Percentiles rank a stretch among this genome's conserved stretches.
phyloP scores from a whole-genome alignment of 2,113 vertebrate genomes.

The Rhegmatorhina hoffmannsi region DNA sequence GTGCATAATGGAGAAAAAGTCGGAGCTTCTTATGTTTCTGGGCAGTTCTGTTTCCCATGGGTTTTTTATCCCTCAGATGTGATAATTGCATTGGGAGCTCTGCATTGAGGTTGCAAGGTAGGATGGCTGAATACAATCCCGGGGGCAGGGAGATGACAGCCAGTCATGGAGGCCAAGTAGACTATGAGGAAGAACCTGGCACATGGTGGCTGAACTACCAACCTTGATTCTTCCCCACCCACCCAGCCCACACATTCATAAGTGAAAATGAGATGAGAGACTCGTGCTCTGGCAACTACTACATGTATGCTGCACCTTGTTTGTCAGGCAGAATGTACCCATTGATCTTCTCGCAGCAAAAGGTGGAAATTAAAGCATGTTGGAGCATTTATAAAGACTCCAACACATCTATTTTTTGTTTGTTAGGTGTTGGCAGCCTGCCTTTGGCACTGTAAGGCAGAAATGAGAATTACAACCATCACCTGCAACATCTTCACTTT shows the following conservation, averaged over 20 bases:
- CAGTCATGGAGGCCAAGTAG: neutral
- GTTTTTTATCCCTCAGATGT: neutral
- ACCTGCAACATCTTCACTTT: neutral
- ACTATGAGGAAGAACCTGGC: neutral
- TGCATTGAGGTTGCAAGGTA: neutral
- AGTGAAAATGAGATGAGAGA: neutral
- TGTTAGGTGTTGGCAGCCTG: neutral
- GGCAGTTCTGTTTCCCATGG: neutral
- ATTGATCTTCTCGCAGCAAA: neutral
- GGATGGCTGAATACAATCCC: neutral
- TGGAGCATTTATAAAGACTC: neutral
- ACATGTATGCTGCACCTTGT: neutral
- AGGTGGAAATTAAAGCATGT: neutral
- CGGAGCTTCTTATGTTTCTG: neutral
- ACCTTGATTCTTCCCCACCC: accelerated
- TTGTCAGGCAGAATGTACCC: neutral
- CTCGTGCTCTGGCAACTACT: neutral
- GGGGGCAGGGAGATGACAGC: neutral
- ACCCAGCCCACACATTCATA: neutral
- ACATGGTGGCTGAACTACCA: neutral
- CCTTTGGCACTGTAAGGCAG: neutral
- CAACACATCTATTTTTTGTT: neutral
- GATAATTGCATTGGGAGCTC: neutral
- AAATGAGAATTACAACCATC: neutral
- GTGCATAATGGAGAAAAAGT: neutral